Evolutionary conservation across 2,888 invertebrate species (phyloP).

Genomic region (Campopleginae sp.): DNA sequence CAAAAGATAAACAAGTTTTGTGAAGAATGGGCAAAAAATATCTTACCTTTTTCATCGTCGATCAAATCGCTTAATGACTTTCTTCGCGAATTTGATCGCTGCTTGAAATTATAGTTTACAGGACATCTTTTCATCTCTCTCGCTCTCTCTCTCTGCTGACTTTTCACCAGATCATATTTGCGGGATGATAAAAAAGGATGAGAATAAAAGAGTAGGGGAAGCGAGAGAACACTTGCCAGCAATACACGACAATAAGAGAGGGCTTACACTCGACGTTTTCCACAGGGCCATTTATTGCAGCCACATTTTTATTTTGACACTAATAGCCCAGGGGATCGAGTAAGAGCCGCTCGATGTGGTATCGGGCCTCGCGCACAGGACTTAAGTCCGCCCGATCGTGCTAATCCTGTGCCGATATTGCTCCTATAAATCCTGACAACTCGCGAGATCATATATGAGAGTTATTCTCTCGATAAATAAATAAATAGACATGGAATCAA

Average conservation of each 20-base stretch:
- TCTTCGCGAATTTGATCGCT: too few relatives aligned
- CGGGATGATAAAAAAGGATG: slow-evolving; percentile 26
- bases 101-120: not conserved
- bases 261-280: slow-evolving; percentile 76
- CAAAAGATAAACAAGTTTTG: not conserved
- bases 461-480: slow-evolving; percentile 22
- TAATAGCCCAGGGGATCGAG: slow-evolving; percentile 80
- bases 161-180: slow-evolving; percentile 53
- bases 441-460: slow-evolving; percentile 69
- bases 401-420: slow-evolving; percentile 83
- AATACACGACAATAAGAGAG: slow-evolving; percentile 78
- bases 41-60: not conserved
- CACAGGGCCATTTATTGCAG: slow-evolving; percentile 79
- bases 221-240: slow-evolving; percentile 9
- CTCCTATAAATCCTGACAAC: slow-evolving; percentile 79
- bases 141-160: slow-evolving; percentile 8
- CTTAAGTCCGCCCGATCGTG: slow-evolving; percentile 82
- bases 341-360: slow-evolving; percentile 70
- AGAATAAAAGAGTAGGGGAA: not conserved
- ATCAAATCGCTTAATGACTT: not conserved
- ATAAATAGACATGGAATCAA: slow-evolving; percentile 64
- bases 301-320: slow-evolving; percentile 84
- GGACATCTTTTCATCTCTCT: not conserved
- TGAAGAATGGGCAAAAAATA: not conserved
- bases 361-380: slow-evolving; percentile 80